Conservation (phyloP, 2,888 invertebrate genomes). For the Synanthedon tipuliformis region DNA sequence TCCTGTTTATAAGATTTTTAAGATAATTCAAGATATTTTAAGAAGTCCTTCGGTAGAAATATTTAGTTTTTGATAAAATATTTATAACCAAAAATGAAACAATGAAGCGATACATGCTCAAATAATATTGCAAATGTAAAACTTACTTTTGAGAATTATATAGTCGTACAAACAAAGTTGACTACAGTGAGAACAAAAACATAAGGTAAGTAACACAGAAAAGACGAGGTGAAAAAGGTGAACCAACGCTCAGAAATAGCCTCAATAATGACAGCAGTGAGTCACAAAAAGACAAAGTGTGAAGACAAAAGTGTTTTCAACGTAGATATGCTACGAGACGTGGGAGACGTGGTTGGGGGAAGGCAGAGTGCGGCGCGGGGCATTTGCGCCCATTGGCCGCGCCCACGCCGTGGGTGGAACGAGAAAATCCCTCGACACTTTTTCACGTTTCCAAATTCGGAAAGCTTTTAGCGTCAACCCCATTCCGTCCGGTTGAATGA, state of each 20-base stretch:
- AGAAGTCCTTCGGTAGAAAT: too few relatives aligned
- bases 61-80: too few relatives aligned
- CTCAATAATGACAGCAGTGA: background rate
- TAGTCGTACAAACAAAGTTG: too few relatives aligned
- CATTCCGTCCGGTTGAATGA: constrained; percentile 33
- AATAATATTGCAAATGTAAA: too few relatives aligned
- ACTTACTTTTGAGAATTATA: too few relatives aligned
- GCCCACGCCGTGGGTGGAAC: constrained; percentile 56
- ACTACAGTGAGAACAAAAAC: too few relatives aligned
- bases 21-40: too few relatives aligned
- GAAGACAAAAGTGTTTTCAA: constrained; percentile 10
- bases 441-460: constrained; percentile 44
- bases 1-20: too few relatives aligned
- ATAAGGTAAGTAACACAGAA: background rate
- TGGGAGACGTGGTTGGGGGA: constrained; percentile 10
- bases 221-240: background rate
- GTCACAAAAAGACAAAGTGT: background rate
- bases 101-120: too few relatives aligned
- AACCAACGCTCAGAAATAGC: background rate
- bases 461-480: constrained; percentile 63
- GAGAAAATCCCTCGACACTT: constrained; percentile 46
- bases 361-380: constrained; percentile 8
- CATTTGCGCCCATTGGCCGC: constrained; percentile 49
- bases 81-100: too few relatives aligned
- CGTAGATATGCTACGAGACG: background rate